A percentile compares a stretch with the other conserved stretches of the same genome.
These are phyloP conservation scores for Hydrolagus colliei DNA, from an alignment of 2,797 vertebrate species.

Conservation along the genomic window DNA sequence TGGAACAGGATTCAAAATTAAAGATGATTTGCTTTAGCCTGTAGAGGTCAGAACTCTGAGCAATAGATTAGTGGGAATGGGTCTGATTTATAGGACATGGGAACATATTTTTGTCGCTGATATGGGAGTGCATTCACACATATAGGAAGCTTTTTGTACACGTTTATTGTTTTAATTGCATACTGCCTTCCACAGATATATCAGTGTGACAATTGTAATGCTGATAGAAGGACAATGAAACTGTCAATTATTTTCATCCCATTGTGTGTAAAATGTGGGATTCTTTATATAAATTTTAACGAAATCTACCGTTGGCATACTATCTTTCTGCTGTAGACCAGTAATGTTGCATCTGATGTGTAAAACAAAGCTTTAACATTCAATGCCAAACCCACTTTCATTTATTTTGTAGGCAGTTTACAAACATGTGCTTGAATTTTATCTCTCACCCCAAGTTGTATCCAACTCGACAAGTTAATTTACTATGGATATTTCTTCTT, in stretches of 20 bases:
- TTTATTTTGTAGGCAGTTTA: too few relatives aligned
- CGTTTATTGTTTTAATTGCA: background rate
- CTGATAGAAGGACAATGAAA: too few relatives aligned
- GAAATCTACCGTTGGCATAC: background rate
- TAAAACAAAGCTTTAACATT: background rate
- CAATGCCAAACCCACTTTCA: background rate
- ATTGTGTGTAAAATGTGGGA: background rate
- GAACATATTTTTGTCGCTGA: background rate
- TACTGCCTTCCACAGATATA: background rate
- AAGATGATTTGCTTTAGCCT: constrained; percentile 3
- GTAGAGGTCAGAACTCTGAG: background rate
- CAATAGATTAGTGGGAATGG: constrained; percentile 13
- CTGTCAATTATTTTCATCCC: too few relatives aligned
- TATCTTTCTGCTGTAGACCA: background rate
- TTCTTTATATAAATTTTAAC: background rate
- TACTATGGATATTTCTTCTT: background rate
- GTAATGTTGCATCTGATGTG: background rate
- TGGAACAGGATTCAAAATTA: constrained; percentile 17
- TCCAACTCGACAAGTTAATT: background rate
- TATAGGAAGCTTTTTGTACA: constrained; percentile 1
- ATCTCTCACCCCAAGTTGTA: background rate
- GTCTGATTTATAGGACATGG: background rate
- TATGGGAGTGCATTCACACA: background rate
- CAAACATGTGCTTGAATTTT: background rate
- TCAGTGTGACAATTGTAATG: too few relatives aligned